Evolutionary conservation across 37 sponge, comb jelly and placozoan genomes (phyloP), one percentile per base, ranked within the genome.

Genomic region (Beroe forskalii): DNA sequence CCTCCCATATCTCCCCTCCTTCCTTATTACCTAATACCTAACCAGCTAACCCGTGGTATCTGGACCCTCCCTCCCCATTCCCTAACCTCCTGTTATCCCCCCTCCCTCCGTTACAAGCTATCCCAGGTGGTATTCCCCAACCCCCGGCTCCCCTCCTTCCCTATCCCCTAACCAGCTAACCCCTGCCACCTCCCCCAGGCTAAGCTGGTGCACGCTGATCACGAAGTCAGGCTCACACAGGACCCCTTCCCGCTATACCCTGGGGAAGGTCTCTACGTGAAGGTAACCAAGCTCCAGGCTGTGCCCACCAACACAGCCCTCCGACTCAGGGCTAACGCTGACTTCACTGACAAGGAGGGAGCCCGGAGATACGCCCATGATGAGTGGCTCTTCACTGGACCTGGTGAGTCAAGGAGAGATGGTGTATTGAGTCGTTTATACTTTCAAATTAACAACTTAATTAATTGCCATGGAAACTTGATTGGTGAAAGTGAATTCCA

Each of bases 331-430:
- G 97, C 99, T 40, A 91, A 93, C 41, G 92, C 96, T 55, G 99
- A 99, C 91, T 99, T 99, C 94, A 92, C 94, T 89, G 93, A 93
- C 0, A 93, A 93, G 0, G 93, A 91, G 17, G 95, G 94, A 17
- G 90, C 90, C 1, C 93, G 60, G 92, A 93, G 95, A 67, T 93
- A 94, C 32, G 97, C 99, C 37, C 97, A 97, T 14, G 99, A 99
- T 61, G 99, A 99, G 92, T 99, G 99, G 99, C 93, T 99, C 62
- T 99, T 96, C 92, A 97, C 96, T 64, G 99, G 97, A 91, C 97
- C 97, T 42, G 98, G 98, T 95, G 27, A 83, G 94, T 90, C n/a
- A 40, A 62, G 1, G 32, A 22, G 12, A 19, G 89, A 17, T 9
- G 60, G 60, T 9, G 60, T n/a, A n/a, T n/a, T n/a, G n/a, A n/a